phyloP scores from a whole-genome alignment of 2,797 vertebrate genomes.

The Periophthalmus magnuspinnatus region DNA sequence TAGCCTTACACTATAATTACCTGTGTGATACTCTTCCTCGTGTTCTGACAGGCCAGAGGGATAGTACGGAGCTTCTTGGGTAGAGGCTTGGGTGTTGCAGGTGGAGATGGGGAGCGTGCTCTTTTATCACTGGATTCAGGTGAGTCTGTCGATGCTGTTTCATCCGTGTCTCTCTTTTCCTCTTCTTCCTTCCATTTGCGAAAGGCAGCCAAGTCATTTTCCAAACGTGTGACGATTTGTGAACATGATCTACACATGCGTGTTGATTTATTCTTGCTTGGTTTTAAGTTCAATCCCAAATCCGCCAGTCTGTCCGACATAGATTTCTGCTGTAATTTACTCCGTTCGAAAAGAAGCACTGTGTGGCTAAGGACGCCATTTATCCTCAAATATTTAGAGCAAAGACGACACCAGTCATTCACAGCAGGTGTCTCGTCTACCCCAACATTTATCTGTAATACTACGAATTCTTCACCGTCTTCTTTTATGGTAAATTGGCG shows the following conservation, averaged over 20 bases:
- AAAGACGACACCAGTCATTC: not conserved
- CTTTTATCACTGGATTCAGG: not conserved
- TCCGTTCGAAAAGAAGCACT: not conserved
- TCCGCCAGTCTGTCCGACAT: not conserved
- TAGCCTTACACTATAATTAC: not conserved
- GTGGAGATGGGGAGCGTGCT: not conserved
- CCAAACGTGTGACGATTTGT: not conserved
- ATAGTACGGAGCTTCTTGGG: not conserved
- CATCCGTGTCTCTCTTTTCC: not conserved
- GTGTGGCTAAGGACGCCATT: not conserved
- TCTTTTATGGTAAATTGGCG: not conserved
- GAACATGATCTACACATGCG: not conserved
- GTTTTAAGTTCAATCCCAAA: not conserved
- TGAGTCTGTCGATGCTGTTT: not conserved
- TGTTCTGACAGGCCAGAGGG: not conserved
- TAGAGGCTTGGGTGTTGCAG: not conserved
- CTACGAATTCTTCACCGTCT: not conserved
- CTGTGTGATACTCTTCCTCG: not conserved
- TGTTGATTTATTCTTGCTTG: not conserved
- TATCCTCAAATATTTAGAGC: not conserved
- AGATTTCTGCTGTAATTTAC: not conserved
- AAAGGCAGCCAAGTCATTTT: not conserved
- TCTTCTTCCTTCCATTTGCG: not conserved
- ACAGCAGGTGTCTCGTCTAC: not conserved
- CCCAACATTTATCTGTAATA: not conserved